Evolutionary conservation across 1,140 invertebrate genomes (phyloP).

Genomic region (Chelonus insularis): DNA sequence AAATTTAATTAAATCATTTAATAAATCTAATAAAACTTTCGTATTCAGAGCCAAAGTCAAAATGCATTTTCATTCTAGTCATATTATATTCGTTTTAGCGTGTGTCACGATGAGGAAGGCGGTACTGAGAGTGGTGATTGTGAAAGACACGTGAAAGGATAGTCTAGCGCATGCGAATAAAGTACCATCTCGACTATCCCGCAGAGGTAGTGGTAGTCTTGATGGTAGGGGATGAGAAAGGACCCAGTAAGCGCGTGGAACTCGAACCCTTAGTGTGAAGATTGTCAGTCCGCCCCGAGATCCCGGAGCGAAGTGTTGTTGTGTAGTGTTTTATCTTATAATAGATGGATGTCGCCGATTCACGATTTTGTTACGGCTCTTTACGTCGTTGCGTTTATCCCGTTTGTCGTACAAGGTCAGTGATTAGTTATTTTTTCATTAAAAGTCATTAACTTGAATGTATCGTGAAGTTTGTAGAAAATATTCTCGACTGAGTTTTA

Average conservation of each 20-base stretch:
- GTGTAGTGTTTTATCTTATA: conserved; percentile 45
- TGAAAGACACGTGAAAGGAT: conserved; percentile 45
- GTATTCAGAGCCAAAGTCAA: background rate
- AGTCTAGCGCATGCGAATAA: conserved; percentile 46
- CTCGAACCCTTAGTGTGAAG: conserved; percentile 34
- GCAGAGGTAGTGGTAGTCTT: conserved; percentile 11
- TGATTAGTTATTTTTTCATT: too few relatives aligned
- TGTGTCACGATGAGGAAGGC: conserved; percentile 44
- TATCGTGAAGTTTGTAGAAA: too few relatives aligned
- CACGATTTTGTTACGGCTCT: conserved; percentile 43
- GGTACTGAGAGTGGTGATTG: conserved; percentile 43
- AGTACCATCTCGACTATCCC: conserved; percentile 30
- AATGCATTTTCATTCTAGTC: background rate
- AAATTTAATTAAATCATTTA: background rate
- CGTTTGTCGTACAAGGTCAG: conserved; percentile 48
- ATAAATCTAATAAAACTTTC: background rate
- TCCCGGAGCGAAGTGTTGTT: conserved; percentile 49
- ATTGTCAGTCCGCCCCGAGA: conserved; percentile 50
- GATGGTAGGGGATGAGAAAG: background rate
- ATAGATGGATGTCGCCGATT: conserved; percentile 57
- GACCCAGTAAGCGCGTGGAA: conserved; percentile 20
- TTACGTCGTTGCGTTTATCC: conserved; percentile 40
- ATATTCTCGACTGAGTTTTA: too few relatives aligned
- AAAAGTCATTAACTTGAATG: too few relatives aligned
- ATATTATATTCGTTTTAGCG: conserved; percentile 18